A percentile compares a stretch with the other conserved stretches of the same genome.
phyloP scores from a whole-genome alignment of 2,888 invertebrate species.

The Globia sparganii region DNA sequence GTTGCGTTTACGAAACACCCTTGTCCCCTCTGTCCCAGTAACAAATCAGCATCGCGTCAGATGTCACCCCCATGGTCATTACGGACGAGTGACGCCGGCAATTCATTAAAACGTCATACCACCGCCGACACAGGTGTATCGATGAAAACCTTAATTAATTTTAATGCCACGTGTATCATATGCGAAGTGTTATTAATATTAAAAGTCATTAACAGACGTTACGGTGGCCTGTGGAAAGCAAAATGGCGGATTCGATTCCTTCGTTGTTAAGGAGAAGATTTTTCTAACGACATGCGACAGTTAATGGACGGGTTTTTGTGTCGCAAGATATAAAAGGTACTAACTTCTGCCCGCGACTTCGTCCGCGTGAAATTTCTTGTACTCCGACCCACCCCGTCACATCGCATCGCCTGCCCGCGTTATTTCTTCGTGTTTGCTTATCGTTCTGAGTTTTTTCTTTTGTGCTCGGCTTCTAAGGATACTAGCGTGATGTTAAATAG shows the following conservation, averaged over 20 bases:
- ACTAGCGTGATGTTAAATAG: too few species aligned
- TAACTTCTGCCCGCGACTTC: too few species aligned
- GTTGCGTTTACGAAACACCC: constrained; percentile 22
- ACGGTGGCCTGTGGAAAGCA: constrained; percentile 4
- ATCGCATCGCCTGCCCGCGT: too few species aligned
- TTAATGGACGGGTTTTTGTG: background rate
- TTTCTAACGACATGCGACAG: background rate
- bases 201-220: constrained; percentile 49
- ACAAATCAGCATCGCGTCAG: constrained; percentile 79
- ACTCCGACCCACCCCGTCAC: too few species aligned
- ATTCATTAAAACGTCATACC: constrained; percentile 85
- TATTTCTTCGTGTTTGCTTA: too few species aligned
- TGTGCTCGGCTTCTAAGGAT: too few species aligned
- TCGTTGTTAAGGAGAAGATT: background rate
- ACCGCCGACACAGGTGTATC: constrained; percentile 80
- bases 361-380: too few species aligned
- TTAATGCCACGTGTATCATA: constrained; percentile 66
- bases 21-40: constrained; percentile 20
- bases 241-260: background rate
- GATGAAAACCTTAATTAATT: constrained; percentile 77
- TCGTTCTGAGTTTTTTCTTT: too few species aligned
- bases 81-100: constrained; percentile 73
- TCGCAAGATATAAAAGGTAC: background rate
- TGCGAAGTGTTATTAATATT: constrained; percentile 62
- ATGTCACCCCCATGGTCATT: constrained; percentile 79